Base-by-base conservation (phyloP, 2,888 invertebrate species). In the Synergus itoensis region DNA sequence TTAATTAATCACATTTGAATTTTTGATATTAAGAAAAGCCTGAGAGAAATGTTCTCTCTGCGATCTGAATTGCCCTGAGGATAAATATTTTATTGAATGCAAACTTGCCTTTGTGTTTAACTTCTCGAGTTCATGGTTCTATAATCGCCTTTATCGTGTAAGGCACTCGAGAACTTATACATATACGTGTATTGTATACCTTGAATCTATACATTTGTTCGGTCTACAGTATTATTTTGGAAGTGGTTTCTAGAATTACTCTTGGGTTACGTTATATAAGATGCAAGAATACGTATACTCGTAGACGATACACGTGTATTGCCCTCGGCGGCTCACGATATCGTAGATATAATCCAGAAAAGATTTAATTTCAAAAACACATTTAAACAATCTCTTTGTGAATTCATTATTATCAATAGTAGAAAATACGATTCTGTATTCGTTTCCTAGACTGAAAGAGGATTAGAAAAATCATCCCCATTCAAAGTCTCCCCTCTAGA, bases 171-270 rank as follows among this genome's bases (percentile, higher is more conserved):
- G 12, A 65, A 18, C 41, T 41, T 40, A 11, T 28, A n/a, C 28
- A 3, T 28, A 28, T 28, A 36, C 36, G 36, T 36, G 36, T 21
- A 28, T 21, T 45, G 21, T 45, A 14, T 89, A 89, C 87, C 85
- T 81, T 84, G 86, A 83, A 87, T 88, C 87, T 89, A 87, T 88
- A 85, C 88, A 88, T 89, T 88, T 88, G 81, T 77, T 76, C 84
- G 85, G 86, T 81, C 80, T 53, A 45, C 84, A 63, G 80, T 83
- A 84, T 86, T 86, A 84, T 88, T 86, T 84, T 83, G 78, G 77
- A 85, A 88, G 87, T 87, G 84, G 85, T 84, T 86, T 83, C 86
- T 89, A 86, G 86, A 89, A 86, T 89, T 88, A 88, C 88, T 81
- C 83, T 80, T 77, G 53, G 43, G 73, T 76, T 62, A 76, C 79